phyloP scores from a whole-genome alignment of 2,113 vertebrate species.

The Centrocercus urophasianus region DNA sequence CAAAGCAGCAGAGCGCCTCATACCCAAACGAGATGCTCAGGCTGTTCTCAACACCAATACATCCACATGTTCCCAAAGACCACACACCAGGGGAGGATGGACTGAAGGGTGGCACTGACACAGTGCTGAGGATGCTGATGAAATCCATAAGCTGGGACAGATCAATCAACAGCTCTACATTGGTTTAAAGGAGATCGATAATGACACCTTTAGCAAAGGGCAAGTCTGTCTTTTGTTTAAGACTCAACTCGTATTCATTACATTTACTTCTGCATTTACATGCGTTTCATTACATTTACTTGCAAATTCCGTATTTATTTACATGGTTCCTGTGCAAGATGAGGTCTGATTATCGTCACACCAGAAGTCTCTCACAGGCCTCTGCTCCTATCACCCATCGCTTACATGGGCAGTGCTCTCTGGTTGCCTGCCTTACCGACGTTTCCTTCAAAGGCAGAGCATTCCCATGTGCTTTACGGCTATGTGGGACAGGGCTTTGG shows the following conservation, averaged over 20 bases:
- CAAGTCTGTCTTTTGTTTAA: constrained; percentile 35
- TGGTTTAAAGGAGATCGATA: background rate
- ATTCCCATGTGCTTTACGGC: background rate
- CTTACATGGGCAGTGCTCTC: background rate
- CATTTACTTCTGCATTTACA: constrained; percentile 53
- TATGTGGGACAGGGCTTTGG: rapidly evolving
- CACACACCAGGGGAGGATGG: background rate
- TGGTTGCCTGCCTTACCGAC: background rate
- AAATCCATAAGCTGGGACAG: background rate
- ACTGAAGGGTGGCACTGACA: background rate
- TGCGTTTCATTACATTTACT: constrained; percentile 64
- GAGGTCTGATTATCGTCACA: background rate
- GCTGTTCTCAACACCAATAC: background rate
- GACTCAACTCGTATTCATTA: background rate
- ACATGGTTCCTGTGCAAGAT: constrained; percentile 52
- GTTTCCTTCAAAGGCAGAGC: background rate
- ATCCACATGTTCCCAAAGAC: background rate
- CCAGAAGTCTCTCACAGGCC: constrained; percentile 19
- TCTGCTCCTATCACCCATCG: background rate
- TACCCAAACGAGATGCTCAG: constrained; percentile 2
- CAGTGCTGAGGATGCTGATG: background rate
- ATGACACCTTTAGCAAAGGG: background rate
- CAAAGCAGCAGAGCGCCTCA: background rate
- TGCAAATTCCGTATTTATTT: constrained; percentile 65
- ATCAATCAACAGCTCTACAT: background rate